Conservation (phyloP, 2,113 vertebrate genomes). For the Leptobrachium ailaonicum region DNA sequence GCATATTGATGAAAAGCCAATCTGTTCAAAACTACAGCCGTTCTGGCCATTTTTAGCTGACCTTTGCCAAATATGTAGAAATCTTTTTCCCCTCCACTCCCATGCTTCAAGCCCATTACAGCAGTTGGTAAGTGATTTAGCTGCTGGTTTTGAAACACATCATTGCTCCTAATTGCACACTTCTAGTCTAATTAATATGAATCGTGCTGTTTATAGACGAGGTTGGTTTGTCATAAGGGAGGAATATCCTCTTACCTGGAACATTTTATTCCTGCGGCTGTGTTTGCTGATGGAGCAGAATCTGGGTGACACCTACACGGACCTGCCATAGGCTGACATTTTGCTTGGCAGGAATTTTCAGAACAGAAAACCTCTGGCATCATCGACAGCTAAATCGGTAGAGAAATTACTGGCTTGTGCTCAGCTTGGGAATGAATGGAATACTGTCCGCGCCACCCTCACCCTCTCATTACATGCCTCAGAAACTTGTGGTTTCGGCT, state of each 20-base stretch:
- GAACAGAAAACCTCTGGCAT: no score
- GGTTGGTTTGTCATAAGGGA: constrained; percentile 8
- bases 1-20: no score
- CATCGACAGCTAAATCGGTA: not conserved
- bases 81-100: not conserved
- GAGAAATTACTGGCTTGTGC: not conserved
- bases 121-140: constrained; percentile 2
- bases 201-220: constrained; percentile 10
- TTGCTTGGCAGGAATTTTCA: not conserved
- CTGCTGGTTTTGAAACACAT: constrained; percentile 28
- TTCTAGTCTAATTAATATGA: constrained; percentile 24
- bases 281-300: not conserved
- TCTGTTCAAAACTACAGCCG: no score
- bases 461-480: not conserved
- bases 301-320: not conserved
- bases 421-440: not conserved
- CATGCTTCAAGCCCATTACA: not conserved
- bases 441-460: not conserved
- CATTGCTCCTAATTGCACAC: constrained; percentile 13
- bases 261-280: constrained; percentile 20
- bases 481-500: not conserved
- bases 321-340: not conserved
- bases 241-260: constrained; percentile 26
- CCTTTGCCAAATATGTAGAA: no score
- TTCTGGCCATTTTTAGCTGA: no score